Evolutionary conservation across 1,140 invertebrate species (phyloP), one percentile per base, ranked within the genome.

Genomic region (Papilio helenus): DNA sequence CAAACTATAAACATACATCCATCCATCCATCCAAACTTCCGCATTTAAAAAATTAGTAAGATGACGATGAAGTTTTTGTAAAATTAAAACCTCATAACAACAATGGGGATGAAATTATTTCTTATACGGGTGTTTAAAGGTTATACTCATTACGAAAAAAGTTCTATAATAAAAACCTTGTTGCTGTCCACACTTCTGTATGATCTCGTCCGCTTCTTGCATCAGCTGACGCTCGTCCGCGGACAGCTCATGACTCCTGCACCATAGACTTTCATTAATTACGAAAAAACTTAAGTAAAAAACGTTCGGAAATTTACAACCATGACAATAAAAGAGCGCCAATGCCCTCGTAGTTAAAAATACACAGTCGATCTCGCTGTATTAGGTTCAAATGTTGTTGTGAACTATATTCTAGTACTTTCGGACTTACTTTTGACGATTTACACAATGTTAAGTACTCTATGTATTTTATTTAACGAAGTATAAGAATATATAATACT

Each of bases 171-270:
- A 46, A 46, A 46, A 68, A n/a, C 90, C 86, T 89, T 88, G 86
- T 39, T 84, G 82, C 79, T 91, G 87, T 8, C 89, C 91, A 79
- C 87, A 92, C 79, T 91, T 94, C 65, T 90, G 89, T 65, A 93
- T 88, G 39, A 92, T 94, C 85, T 92, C 91, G 82, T 93, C 92
- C 3, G 90, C 92, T 85, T 93, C 92, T 7, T 86, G 77, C 51
- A 93, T 85, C 8, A 94, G 77, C 23, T 88, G 51, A 81, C 90
- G 86, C 78, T 94, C 92, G 8, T 81, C 84, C 10, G 89, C 79
- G 1, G 93, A 87, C n/a, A 93, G 77, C 42, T 92, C 91, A 34
- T 86, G 81, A 26, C 72, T 79, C 78, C 90, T 91, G 80, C 7
- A 78, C 65, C 23, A 68, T 29, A 8, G 34, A 20, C 20, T 10